phyloP scores from a whole-genome alignment of 2,888 invertebrate genomes.

The Lymantria dispar region DNA sequence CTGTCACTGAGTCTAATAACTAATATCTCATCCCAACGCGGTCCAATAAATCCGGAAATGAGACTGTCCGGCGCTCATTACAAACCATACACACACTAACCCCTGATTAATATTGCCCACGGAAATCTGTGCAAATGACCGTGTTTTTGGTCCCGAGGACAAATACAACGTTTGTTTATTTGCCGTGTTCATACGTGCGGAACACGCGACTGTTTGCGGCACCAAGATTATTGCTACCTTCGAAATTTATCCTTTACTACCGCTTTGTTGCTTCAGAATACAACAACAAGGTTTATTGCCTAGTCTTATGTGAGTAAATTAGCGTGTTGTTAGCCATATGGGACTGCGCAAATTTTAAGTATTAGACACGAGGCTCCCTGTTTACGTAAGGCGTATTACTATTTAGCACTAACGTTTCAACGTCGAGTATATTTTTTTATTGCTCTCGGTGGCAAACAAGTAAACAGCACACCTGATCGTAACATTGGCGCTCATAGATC shows the following conservation, averaged over 20 bases:
- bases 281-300: slow-evolving; percentile 6
- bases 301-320: slow-evolving; percentile 8
- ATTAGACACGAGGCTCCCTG: too few species aligned
- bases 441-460: too few species aligned
- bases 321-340: slow-evolving; percentile 1
- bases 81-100: not conserved
- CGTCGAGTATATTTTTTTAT: too few species aligned
- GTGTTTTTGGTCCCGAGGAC: slow-evolving; percentile 1
- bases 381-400: too few species aligned
- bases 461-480: too few species aligned
- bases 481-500: too few species aligned
- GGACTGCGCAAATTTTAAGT: slow-evolving; percentile 1
- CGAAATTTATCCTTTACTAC: slow-evolving; percentile 4
- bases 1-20: not conserved
- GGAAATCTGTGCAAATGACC: slow-evolving; percentile 1
- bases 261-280: slow-evolving; percentile 7
- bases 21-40: not conserved
- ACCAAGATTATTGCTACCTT: slow-evolving; percentile 13
- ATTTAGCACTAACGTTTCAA: too few species aligned
- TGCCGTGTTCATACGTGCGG: slow-evolving; percentile 2
- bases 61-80: not conserved
- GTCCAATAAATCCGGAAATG: not conserved
- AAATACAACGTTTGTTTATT: slow-evolving; percentile 8
- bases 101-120: slow-evolving; percentile 1
- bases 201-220: slow-evolving; percentile 7